Conservation (phyloP, 2,113 vertebrate genomes). For the Cygnus buccinator region DNA sequence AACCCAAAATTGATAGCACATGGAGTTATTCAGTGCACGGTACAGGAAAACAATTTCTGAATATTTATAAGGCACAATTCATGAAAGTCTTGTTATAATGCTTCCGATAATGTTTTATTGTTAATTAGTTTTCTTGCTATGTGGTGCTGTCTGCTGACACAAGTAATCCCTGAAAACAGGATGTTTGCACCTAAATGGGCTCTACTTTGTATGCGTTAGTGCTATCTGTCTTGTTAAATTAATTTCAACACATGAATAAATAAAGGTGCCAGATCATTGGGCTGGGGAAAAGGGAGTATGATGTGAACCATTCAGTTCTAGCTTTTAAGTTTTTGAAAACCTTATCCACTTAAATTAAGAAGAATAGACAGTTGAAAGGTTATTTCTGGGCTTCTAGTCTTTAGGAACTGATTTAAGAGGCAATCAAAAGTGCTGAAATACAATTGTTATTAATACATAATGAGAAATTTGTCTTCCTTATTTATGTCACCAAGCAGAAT, state of each 20-base stretch:
- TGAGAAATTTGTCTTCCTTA: background rate
- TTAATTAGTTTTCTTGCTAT: constrained; percentile 58
- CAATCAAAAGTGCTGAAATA: constrained; percentile 6
- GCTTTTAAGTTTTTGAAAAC: background rate
- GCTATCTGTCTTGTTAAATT: constrained; percentile 25
- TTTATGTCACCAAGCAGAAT: constrained; percentile 30
- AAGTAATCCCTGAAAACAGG: constrained; percentile 28
- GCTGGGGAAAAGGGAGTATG: background rate
- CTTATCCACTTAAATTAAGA: background rate
- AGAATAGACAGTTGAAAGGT: background rate
- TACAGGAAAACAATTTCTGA: constrained; percentile 7
- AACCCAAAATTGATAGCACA: background rate
- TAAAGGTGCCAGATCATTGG: background rate
- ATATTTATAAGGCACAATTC: constrained; percentile 40
- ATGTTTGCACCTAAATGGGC: constrained; percentile 33
- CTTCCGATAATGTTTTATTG: constrained; percentile 15
- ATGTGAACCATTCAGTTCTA: background rate
- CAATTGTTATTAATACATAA: constrained; percentile 58
- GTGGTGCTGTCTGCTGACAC: constrained; percentile 13
- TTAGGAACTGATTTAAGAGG: constrained; percentile 6
- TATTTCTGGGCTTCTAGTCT: background rate
- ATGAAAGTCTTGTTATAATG: constrained; percentile 22
- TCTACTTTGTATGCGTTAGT: background rate
- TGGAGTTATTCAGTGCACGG: background rate
- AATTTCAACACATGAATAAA: background rate